Percentiles rank a stretch among this genome's conserved stretches.
Evolutionary conservation across 2,113 vertebrate genomes (phyloP).

Genomic region (Megaleporinus macrocephalus): DNA sequence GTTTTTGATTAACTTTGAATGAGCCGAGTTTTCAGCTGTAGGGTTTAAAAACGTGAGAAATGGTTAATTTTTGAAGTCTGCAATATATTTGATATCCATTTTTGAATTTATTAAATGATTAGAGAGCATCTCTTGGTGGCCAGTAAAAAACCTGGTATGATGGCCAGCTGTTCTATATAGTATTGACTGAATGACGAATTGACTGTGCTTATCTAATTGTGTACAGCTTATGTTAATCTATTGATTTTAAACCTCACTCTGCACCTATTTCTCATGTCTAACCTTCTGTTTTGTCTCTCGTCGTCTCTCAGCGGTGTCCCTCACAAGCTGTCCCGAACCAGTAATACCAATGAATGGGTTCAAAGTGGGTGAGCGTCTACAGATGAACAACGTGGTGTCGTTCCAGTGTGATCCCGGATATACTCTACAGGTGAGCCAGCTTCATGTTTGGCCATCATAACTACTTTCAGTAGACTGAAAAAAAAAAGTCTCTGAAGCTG

Average conservation of each 20-base stretch:
- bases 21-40: no score
- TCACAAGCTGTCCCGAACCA: conserved; percentile 94
- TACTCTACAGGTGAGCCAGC: conserved; percentile 87
- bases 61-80: no score
- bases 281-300: not conserved
- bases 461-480: not conserved
- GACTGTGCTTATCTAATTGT: not conserved
- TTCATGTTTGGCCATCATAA: conserved; percentile 20
- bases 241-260: no score
- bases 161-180: not conserved
- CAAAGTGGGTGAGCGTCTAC: conserved; percentile 89
- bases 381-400: conserved; percentile 96
- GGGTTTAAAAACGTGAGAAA: no score
- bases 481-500: not conserved
- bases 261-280: not conserved
- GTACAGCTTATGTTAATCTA: not conserved
- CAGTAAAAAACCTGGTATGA: not conserved
- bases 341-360: conserved; percentile 89
- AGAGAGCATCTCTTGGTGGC: no score
- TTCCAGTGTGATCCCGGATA: conserved; percentile 98
- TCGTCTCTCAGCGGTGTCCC: conserved; percentile 85
- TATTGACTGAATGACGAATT: not conserved
- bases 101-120: no score
- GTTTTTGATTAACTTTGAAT: no score
- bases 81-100: no score